Percentiles rank a stretch among this genome's conserved stretches.
phyloP scores from a whole-genome alignment of 1,140 invertebrate species.

The Dinoponera quadriceps region DNA sequence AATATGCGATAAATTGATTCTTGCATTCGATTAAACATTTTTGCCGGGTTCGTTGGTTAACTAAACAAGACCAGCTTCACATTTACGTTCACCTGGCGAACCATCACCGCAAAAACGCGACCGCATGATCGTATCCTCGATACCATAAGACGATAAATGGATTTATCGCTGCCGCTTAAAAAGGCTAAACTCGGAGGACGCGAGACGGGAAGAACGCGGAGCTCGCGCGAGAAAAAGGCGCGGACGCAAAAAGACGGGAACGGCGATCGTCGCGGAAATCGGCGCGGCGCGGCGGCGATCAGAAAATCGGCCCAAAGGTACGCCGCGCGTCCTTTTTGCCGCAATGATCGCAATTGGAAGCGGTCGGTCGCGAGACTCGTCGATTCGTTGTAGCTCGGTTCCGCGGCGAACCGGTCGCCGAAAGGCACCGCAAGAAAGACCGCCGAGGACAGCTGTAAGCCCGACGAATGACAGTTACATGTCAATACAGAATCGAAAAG shows the following conservation, averaged over 20 bases:
- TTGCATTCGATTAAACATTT: not conserved
- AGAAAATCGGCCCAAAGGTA: conserved; percentile 72
- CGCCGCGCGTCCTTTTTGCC: conserved; percentile 79
- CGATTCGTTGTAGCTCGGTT: conserved; percentile 71
- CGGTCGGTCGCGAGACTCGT: conserved; percentile 73
- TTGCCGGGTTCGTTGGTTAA: not conserved
- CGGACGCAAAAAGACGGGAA: conserved; percentile 59
- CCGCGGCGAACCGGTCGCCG: conserved; percentile 68
- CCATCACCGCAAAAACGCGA: conserved; percentile 14
- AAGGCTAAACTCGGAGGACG: conserved; percentile 31
- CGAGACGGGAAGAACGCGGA: conserved; percentile 16
- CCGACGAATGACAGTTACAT: conserved; percentile 83
- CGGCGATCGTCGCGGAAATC: conserved; percentile 56
- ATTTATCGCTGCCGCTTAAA: conserved; percentile 39
- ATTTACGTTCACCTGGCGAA: not conserved
- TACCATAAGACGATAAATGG: conserved; percentile 34
- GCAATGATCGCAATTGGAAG: conserved; percentile 81
- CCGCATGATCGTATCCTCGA: not conserved
- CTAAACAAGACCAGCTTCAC: not conserved
- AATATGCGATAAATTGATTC: conserved; percentile 2
- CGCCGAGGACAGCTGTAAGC: conserved; percentile 66
- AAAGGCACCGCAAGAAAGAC: conserved; percentile 62
- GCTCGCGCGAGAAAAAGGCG: conserved; percentile 50
- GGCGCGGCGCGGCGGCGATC: conserved; percentile 65
- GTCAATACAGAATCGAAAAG: conserved; percentile 83